A percentile compares a stretch with the other conserved stretches of the same genome.
phyloP scores from a whole-genome alignment of 2,797 vertebrate species.

The Leuciscus waleckii region DNA sequence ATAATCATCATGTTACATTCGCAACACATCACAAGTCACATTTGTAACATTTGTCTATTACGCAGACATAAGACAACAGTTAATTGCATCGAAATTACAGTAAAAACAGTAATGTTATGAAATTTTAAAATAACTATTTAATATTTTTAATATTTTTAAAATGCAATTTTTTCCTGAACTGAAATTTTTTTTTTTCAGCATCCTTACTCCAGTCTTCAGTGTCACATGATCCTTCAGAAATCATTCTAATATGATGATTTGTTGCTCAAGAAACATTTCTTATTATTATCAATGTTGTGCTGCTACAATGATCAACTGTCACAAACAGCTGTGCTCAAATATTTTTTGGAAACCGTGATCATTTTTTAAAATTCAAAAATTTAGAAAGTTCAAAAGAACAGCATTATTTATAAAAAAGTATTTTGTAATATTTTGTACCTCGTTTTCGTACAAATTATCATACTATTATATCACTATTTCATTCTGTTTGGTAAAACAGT shows the following conservation, averaged over 20 bases:
- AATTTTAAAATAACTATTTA: background rate
- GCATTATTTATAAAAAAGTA: background rate
- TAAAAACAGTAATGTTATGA: background rate
- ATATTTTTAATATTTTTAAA: background rate
- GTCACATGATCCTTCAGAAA: background rate
- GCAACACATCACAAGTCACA: background rate
- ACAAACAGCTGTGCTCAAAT: background rate
- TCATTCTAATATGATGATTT: background rate
- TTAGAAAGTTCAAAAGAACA: no score
- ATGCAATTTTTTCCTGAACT: background rate
- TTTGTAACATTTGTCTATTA: no score
- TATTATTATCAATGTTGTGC: background rate
- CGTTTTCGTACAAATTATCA: background rate
- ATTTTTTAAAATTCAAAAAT: no score
- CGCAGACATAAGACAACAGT: no score
- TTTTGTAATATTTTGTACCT: background rate
- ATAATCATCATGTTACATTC: background rate
- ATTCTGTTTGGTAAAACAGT: background rate
- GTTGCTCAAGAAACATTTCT: background rate
- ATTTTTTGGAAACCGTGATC: background rate
- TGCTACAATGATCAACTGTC: background rate
- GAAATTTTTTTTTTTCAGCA: background rate
- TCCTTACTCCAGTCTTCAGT: background rate
- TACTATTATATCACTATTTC: background rate
- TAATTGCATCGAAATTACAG: background rate